Base-by-base conservation (phyloP, 2,113 vertebrate species). In the Odontesthes bonariensis region DNA sequence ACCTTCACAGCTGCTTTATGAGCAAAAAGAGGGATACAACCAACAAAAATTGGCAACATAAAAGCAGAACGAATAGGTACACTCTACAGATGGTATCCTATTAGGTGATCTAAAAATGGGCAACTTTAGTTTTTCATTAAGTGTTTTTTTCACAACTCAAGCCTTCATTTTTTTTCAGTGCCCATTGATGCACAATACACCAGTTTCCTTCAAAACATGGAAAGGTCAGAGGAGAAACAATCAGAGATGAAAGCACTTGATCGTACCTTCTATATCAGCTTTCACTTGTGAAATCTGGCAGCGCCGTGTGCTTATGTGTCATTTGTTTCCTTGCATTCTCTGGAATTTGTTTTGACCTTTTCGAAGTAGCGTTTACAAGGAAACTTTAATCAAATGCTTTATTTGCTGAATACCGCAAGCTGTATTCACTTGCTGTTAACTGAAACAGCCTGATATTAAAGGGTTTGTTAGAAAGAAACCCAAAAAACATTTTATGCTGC, bases 351-450 rank as follows among this genome's bases (percentile, higher is more conserved):
- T 59, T 69, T 69, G 81, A 83, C 67, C 70, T 69, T 72, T 82
- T 79, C 55, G 4, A 33, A 56, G 27, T 5, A 62, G 77, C 85
- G 75, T 92, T 90, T 87, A 85, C 49, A 70, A 77, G 85, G 76
- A 82, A 84, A 84, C 63, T 82, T 86, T 92, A 86, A 88, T 87
- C 84, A 90, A 88, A 80, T 80, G 73, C 79, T 84, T 89, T 86
- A 86, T 88, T 91, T 88, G 69, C 81, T 76, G 69, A 88, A 85
- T 63, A 86, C 79, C 85, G 67, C 91, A 88, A 80, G 32, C 31
- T 10, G 66, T 76, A 79, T 90, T 72, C 57, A 83, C 69, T 86
- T 86, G 69, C 78, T 66, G 62, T 84, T 86, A 88, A 91, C 69
- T 70, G 73, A 79, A 89, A 85, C 35, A 76, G 80, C 69, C 47